Base-by-base conservation (phyloP, 2,888 invertebrate genomes). In the Chelonus formosanus region DNA sequence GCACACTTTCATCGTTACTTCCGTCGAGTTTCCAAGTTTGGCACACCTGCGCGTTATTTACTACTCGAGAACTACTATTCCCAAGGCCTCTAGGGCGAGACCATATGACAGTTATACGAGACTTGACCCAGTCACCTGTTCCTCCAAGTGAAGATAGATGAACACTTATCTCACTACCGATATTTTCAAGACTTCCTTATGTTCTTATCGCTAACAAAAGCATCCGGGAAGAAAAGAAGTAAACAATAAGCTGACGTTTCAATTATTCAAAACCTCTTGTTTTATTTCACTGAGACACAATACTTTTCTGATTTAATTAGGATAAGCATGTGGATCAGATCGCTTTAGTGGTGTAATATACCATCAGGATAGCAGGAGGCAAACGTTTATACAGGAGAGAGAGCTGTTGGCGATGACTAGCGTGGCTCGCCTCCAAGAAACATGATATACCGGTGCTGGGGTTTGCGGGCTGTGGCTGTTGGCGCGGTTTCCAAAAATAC, bases 401-500 rank as follows among this genome's bases (percentile, higher is more conserved):
- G 58, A 56, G 53, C 55, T 45, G 62, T 56, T 63, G 62, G 66
- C 61, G 62, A 61, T 67, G 67, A 67, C 67, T 67, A 68, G 67
- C 74, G 73, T 82, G 82, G 80, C 78, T 80, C 78, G 78, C 75
- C 81, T 81, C 80, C 78, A 80, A 82, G 81, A 81, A 83, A 83
- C 82, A 79, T 82, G 81, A 83, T 83, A 80, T 81, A 81, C 78
- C 74, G 75, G 70, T 64, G 75, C 70, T 65, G 72, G 70, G 74
- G 70, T 71, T 60, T 74, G 74, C 69, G 75, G 75, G 75, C 65
- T 74, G 75, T 69, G 74, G 71, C 72, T 71, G 74, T 71, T 71
- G 74, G 75, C 75, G 79, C 71, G 81, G 80, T 83, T 81, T 81
- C 82, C 81, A 81, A 82, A 82, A 81, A 81, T 82, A 82, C 81